Evolutionary conservation across 2,113 vertebrate genomes (phyloP).

Genomic region (Echinops telfairi): DNA sequence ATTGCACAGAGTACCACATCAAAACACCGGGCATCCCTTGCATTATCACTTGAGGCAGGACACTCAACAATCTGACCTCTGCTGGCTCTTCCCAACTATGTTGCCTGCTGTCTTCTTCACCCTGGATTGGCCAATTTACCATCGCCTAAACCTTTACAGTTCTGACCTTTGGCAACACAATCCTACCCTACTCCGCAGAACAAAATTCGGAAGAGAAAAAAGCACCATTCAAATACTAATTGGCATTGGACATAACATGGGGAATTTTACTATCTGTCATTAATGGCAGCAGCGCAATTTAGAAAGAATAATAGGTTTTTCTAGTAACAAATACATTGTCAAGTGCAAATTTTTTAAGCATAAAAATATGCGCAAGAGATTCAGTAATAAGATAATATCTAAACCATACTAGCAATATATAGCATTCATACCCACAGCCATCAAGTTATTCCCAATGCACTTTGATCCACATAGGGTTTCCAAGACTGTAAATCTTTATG

Average conservation of each 20-base stretch:
- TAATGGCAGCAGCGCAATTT: background rate
- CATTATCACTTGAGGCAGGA: background rate
- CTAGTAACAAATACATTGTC: background rate
- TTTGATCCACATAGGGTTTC: too few species aligned
- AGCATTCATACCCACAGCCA: too few species aligned
- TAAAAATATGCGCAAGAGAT: constrained; percentile 20
- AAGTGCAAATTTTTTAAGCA: background rate
- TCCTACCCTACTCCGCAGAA: background rate
- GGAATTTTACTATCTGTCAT: background rate
- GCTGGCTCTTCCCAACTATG: background rate
- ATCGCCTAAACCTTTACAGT: background rate
- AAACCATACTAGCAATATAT: background rate
- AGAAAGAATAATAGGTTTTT: background rate
- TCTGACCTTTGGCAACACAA: background rate
- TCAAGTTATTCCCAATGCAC: too few species aligned
- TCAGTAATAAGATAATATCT: background rate
- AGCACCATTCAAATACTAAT: constrained; percentile 27
- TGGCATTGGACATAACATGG: background rate
- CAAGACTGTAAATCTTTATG: too few species aligned
- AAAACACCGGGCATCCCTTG: background rate
- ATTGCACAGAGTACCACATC: background rate
- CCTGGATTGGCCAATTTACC: background rate
- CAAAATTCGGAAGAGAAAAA: background rate
- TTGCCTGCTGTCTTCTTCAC: background rate
- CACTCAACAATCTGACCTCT: background rate